Base-by-base conservation (phyloP, 2,888 invertebrate species). In the Sinelater perroti region DNA sequence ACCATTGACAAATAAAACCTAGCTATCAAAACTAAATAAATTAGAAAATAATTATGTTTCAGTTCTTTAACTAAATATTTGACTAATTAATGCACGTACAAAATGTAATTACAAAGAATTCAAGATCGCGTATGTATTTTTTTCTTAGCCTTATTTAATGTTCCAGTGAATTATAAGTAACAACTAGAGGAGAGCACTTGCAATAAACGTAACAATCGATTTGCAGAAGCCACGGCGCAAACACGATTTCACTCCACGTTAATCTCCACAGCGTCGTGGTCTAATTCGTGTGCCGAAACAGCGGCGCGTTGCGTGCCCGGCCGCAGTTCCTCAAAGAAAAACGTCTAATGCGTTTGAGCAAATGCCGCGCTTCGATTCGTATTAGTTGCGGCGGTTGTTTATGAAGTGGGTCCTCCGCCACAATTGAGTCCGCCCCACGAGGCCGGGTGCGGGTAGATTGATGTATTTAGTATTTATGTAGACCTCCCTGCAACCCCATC, bases 401-500 rank as follows among this genome's bases (percentile, higher is more conserved):
- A 46, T 46, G 33, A 46, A 46, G 46, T 46, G 31, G 30, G 16
- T 45, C 30, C 18, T 17, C 44, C n/a, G 11, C 20, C 18, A 18
- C 30, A 42, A 42, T 51, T 51, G 42, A 51, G 51, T 42, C 24
- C 28, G 42, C 14, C 20, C 45, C 44, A 20, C 31, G 30, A 16
- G 44, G 40, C 33, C 11, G 10, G 33, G 33, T 8, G 31, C 13
- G 20, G 11, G 31, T 44, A 44, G 42, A 42, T 56, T 47, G 30
- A 55, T 31, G 38, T 47, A 40, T 55, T 55, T 47, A 47, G 16
- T 55, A 55, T 55, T 49, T 56, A 45, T 51, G 26, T 46, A 46
- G 35, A 40, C 35, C 51, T 38, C 50, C 28, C 42, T 51, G 28
- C 14, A 54, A 44, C 50, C 36, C 59, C 33, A 36, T 36, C 54